Evolutionary conservation across 1,140 invertebrate species (phyloP).

Genomic region (Ceratina australensis): DNA sequence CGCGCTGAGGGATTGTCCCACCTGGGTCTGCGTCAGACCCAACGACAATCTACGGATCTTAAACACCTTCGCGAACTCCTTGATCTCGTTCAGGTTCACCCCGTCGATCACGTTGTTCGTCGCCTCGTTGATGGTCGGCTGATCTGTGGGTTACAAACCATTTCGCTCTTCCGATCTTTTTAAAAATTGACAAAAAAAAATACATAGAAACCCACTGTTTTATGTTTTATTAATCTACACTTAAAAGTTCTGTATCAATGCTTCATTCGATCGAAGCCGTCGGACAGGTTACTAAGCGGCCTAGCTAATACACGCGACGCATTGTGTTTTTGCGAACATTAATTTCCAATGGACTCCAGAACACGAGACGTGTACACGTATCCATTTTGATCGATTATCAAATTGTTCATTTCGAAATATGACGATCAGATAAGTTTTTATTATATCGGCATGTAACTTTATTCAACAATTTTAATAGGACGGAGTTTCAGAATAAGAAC

Average conservation of each 20-base stretch:
- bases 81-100: constrained; percentile 98
- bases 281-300: constrained; percentile 45
- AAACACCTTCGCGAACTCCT: constrained; percentile 98
- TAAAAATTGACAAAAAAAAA: not conserved
- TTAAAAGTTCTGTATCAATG: no score
- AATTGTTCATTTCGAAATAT: no score
- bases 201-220: no score
- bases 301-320: constrained; percentile 48
- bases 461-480: no score
- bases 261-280: constrained; percentile 18
- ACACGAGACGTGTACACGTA: not conserved
- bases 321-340: constrained; percentile 50
- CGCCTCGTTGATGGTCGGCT: constrained; percentile 94
- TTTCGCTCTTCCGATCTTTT: not conserved
- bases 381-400: no score
- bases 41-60: constrained; percentile 95
- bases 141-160: constrained; percentile 81
- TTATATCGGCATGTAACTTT: no score
- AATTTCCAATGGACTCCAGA: constrained; percentile 57
- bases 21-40: constrained; percentile 97
- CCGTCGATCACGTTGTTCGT: constrained; percentile 97
- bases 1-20: constrained; percentile 95
- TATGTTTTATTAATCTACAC: no score
- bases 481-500: no score
- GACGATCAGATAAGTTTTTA: no score